Conservation (phyloP, 2,113 vertebrate species). For the Gnathonemus longibarbis region DNA sequence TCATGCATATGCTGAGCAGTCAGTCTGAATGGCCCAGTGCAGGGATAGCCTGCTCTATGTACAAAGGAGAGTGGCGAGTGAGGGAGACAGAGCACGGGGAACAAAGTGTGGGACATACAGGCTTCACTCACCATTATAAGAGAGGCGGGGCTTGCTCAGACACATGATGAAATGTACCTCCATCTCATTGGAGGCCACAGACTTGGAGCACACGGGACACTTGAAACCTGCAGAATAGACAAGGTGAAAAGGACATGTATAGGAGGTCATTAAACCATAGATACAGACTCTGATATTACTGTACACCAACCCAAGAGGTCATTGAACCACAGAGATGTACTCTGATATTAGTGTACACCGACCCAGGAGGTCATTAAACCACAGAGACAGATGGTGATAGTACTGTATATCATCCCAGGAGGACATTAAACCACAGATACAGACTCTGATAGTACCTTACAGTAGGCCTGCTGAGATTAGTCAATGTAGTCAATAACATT, state of each 20-base stretch:
- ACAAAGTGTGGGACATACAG: neutral
- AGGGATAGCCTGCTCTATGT: neutral
- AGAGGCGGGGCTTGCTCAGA: constrained; percentile 98
- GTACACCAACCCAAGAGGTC: neutral
- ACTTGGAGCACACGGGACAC: constrained; percentile 99
- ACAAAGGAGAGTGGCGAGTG: neutral
- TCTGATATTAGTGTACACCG: neutral
- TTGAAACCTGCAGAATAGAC: constrained; percentile 79
- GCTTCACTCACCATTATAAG: constrained; percentile 82
- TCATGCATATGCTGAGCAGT: neutral
- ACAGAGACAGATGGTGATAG: neutral
- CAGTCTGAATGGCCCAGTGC: neutral
- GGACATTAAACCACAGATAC: neutral
- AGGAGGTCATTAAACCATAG: neutral
- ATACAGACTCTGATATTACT: neutral
- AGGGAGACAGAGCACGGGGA: neutral
- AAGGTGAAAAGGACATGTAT: constrained; percentile 17
- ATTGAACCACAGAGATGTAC: neutral
- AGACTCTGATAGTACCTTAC: neutral
- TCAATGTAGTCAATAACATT: too few relatives aligned
- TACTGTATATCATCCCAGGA: neutral
- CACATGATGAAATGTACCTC: constrained; percentile 99
- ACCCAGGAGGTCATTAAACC: neutral
- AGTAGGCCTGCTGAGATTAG: too few relatives aligned
- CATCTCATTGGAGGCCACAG: constrained; percentile 97